A percentile compares a stretch with the other conserved stretches of the same genome.
These are phyloP conservation scores for Acanthurus tractus DNA, from an alignment of 2,797 vertebrate species.

Conservation along the genomic window DNA sequence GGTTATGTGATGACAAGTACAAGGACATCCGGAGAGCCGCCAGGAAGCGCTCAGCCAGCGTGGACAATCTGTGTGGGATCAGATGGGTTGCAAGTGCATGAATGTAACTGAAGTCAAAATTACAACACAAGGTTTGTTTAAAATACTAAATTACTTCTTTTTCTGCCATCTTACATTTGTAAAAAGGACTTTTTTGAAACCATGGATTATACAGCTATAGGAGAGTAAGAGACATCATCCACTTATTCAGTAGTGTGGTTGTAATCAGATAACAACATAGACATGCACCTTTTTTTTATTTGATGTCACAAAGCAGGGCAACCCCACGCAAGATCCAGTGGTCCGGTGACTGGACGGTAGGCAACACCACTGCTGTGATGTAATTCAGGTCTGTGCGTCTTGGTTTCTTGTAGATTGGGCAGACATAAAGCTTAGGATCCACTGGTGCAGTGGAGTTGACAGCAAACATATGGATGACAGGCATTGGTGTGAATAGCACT, in stretches of 20 bases:
- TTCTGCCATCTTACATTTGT: too few relatives aligned
- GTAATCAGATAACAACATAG: conserved; percentile 6
- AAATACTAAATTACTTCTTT: too few relatives aligned
- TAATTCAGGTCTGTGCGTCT: conserved; percentile 88
- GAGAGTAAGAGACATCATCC: background rate
- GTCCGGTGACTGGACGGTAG: conserved; percentile 83
- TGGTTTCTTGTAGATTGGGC: conserved; percentile 91
- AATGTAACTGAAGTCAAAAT: background rate
- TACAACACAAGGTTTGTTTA: background rate
- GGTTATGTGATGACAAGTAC: conserved; percentile 97
- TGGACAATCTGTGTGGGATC: conserved; percentile 94
- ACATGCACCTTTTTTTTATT: conserved; percentile 68
- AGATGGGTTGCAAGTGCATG: conserved; percentile 84
- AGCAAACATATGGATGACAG: conserved; percentile 88
- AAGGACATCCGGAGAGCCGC: conserved; percentile 93
- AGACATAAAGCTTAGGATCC: conserved; percentile 87
- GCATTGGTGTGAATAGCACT: conserved; percentile 86
- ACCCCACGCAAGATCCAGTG: conserved; percentile 91
- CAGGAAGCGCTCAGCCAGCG: conserved; percentile 94
- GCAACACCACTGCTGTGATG: conserved; percentile 86
- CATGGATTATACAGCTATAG: too few relatives aligned
- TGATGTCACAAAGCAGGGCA: conserved; percentile 89
- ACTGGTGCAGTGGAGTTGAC: conserved; percentile 82
- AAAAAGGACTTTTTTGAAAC: too few relatives aligned
- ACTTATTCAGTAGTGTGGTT: background rate